Evolutionary conservation across 37 sponge, comb jelly and placozoan genomes (phyloP), one percentile per base, ranked within the genome.

Genomic region (Oopsacas minuta): DNA sequence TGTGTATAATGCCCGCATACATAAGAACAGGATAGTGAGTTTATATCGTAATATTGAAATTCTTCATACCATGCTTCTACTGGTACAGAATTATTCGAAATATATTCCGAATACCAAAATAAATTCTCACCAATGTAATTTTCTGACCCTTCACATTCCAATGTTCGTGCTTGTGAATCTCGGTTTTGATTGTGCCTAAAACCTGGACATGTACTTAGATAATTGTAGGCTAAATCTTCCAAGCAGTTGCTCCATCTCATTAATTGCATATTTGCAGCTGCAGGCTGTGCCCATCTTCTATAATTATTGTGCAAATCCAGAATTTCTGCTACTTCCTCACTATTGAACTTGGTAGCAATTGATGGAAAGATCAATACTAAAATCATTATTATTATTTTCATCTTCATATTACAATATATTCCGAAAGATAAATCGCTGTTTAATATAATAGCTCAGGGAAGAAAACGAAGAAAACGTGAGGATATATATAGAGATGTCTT

Each of bases 11-110:
- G 75, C 20, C 75, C 75, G 28, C 75, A 61, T 3, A 61, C 30
- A n/a, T 12, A 3, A n/a, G 28, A 25, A n/a, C 75, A 61, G 7
- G 20, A 10, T 3, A 32, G 20, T 3, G 28, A 25, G 28, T 12
- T 25, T 3, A 61, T 25, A n/a, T 61, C 30, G 22, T 61, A 61
- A 61, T 12, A 20, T 3, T 3, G 22, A 61, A 32, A 61, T 12
- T 61, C 75, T 12, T 10, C 5, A n/a, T 61, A 61, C 75, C 75
- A 61, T 20, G 75, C 75, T 61, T 61, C 75, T n/a, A 61, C 75
- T 20, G 75, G 75, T 3, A 20, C 22, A 32, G 75, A 61, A 61
- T 32, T 3, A 34, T 61, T 61, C 32, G 75, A 5, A 34, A 61
- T 61, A n/a, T 61, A 61, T 20, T 61, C 22, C 30, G 75, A 61